These are phyloP conservation scores for Hormaphis cornu DNA, from an alignment of 1,140 invertebrate genomes.

Conservation along the genomic window DNA sequence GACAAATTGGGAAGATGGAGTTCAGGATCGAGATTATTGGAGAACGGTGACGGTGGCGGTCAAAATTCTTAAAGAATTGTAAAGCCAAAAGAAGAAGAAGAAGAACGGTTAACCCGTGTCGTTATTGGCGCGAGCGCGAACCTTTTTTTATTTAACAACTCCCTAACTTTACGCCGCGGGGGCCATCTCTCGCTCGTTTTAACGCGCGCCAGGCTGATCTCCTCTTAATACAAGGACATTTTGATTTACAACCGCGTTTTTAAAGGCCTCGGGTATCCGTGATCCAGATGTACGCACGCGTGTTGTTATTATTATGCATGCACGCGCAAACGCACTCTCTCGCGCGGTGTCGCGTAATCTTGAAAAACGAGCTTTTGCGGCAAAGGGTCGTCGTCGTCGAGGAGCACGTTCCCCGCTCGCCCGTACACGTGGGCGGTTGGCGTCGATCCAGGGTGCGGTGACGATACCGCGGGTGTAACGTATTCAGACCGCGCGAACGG, in stretches of 20 bases:
- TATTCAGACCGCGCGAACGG: conserved; percentile 15
- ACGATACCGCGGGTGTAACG: conserved; percentile 1
- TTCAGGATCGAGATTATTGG: no score
- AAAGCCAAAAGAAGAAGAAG: no score
- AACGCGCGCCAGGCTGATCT: neutral
- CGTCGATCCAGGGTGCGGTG: neutral
- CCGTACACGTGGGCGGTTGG: neutral
- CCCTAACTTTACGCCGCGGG: no score
- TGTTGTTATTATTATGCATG: no score
- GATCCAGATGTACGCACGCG: neutral
- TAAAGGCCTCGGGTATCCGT: neutral
- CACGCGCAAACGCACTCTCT: neutral
- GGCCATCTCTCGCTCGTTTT: no score
- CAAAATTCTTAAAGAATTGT: no score
- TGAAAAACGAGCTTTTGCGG: conserved; percentile 11
- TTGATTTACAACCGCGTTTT: neutral
- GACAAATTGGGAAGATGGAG: no score
- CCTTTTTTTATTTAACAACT: no score
- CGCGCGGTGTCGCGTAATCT: conserved; percentile 5
- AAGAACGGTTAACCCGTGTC: no score
- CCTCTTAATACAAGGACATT: conserved; percentile 11
- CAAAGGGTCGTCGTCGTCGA: neutral
- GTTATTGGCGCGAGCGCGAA: no score
- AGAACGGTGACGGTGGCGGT: no score
- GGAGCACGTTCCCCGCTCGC: neutral